A percentile compares a stretch with the other conserved stretches of the same genome.
These are phyloP conservation scores for Drymodes brunneopygia DNA, from an alignment of 2,113 vertebrate genomes.

Conservation along the genomic window DNA sequence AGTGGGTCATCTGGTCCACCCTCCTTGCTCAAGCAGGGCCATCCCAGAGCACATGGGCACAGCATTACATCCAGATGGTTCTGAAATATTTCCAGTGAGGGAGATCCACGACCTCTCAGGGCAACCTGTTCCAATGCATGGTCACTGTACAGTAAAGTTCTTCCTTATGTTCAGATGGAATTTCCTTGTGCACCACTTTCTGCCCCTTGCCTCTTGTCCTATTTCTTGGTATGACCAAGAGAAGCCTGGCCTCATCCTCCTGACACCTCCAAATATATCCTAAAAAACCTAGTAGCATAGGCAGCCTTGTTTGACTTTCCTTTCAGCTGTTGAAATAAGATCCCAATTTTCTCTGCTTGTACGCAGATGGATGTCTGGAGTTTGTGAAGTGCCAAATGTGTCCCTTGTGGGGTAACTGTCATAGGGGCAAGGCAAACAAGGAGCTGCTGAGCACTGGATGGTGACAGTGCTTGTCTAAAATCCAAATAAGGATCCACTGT, in stretches of 20 bases:
- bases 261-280: neutral
- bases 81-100: neutral
- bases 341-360: neutral
- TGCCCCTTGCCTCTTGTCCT: neutral
- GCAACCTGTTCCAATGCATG: neutral
- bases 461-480: neutral
- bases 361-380: neutral
- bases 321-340: constrained; percentile 46
- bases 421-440: neutral
- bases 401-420: neutral
- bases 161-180: neutral
- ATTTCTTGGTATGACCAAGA: neutral
- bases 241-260: neutral
- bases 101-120: neutral
- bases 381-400: constrained; percentile 10
- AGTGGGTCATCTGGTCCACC: no score
- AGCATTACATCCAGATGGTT: neutral
- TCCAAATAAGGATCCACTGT: neutral
- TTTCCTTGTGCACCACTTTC: neutral
- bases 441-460: neutral
- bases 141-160: neutral
- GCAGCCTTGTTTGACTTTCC: neutral
- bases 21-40: neutral
- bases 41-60: neutral
- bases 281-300: neutral